Evolutionary conservation across 1,140 invertebrate genomes (phyloP).

Genomic region (Oncopeltus fasciatus): DNA sequence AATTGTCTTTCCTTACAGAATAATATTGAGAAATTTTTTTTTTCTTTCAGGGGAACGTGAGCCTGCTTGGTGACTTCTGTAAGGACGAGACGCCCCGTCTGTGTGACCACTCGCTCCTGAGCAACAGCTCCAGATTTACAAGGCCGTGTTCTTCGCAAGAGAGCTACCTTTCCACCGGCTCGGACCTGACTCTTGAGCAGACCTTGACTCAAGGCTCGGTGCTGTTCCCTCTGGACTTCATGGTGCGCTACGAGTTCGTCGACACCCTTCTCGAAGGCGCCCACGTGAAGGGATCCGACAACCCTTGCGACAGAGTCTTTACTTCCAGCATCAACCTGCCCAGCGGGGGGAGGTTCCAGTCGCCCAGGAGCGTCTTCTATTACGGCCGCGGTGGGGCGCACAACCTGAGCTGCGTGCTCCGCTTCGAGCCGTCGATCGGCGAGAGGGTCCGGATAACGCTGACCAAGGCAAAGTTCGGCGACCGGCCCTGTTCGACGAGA

Average conservation of each 20-base stretch:
- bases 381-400: constrained; percentile 62
- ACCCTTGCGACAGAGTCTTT: constrained; percentile 45
- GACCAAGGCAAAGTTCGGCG: constrained; percentile 44
- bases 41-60: constrained; percentile 32
- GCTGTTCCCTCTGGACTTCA: constrained; percentile 58
- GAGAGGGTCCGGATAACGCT: constrained; percentile 50
- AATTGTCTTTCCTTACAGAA: too few species aligned
- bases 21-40: too few species aligned
- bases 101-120: constrained; percentile 57
- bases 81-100: constrained; percentile 55
- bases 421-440: constrained; percentile 51
- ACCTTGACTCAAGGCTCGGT: constrained; percentile 61
- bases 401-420: constrained; percentile 57
- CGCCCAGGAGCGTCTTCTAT: constrained; percentile 64
- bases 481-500: constrained; percentile 45
- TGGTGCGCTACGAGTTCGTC: constrained; percentile 65
- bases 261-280: constrained; percentile 37
- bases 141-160: constrained; percentile 57
- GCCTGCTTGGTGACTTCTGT: constrained; percentile 56
- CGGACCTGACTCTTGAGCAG: constrained; percentile 53
- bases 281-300: constrained; percentile 36
- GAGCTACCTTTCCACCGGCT: constrained; percentile 57
- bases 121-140: constrained; percentile 55
- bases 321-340: constrained; percentile 27
- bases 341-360: constrained; percentile 47